These are phyloP conservation scores for Mesembrinibis cayennensis DNA, from an alignment of 2,113 vertebrate species.

Conservation along the genomic window DNA sequence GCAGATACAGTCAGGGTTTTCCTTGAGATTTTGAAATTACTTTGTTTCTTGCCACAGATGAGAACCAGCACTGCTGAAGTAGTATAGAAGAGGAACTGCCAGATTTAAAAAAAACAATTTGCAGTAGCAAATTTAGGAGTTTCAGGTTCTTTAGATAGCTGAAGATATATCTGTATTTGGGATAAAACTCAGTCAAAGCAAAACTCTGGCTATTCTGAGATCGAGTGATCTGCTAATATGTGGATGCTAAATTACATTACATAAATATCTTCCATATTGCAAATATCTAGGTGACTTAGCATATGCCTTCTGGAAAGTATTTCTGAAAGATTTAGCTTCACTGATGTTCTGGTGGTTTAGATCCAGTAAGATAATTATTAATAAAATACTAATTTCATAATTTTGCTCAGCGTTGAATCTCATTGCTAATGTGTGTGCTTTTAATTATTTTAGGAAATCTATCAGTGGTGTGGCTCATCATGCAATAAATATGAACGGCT, in stretches of 20 bases:
- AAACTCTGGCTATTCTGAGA: not conserved
- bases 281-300: not conserved
- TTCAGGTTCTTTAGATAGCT: not conserved
- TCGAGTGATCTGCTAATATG: not conserved
- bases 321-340: not conserved
- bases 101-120: not conserved
- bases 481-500: slow-evolving; percentile 89
- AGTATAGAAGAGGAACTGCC: not conserved
- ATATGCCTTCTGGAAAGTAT: not conserved
- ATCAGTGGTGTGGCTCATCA: slow-evolving; percentile 89
- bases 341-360: not conserved
- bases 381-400: not conserved
- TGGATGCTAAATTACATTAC: not conserved
- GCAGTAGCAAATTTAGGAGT: not conserved
- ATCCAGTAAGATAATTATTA: not conserved
- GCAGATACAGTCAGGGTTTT: not conserved
- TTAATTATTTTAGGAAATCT: slow-evolving; percentile 80
- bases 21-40: not conserved
- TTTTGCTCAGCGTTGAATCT: not conserved
- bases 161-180: not conserved
- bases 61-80: not conserved
- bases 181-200: not conserved
- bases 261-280: not conserved
- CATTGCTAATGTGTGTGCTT: not conserved
- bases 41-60: not conserved